These are phyloP conservation scores for Erithacus rubecula DNA, from an alignment of 2,797 vertebrate species.

Conservation along the genomic window DNA sequence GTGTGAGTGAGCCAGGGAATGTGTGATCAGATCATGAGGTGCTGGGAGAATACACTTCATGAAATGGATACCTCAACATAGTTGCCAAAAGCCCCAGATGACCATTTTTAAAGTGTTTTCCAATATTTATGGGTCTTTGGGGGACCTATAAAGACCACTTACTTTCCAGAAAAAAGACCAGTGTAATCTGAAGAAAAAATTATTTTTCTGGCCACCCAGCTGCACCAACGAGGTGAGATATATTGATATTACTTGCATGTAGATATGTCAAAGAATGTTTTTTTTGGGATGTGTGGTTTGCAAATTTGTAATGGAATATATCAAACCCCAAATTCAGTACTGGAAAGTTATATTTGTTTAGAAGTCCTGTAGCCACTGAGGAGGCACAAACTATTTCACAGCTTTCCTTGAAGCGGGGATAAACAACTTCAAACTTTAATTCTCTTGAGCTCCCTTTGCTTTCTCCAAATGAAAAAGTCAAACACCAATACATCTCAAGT, in stretches of 20 bases:
- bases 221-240: neutral
- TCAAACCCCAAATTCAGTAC: neutral
- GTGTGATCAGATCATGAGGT: neutral
- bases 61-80: slow-evolving; percentile 22
- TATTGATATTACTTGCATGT: neutral
- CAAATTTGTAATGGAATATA: neutral
- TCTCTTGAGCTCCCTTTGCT: neutral
- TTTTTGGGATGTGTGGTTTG: neutral
- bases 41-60: neutral
- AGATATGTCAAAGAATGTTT: neutral
- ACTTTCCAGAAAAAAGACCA: slow-evolving; percentile 28
- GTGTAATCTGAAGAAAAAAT: slow-evolving; percentile 30
- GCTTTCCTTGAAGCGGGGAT: neutral
- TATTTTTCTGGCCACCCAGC: slow-evolving; percentile 27
- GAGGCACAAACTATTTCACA: neutral
- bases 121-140: slow-evolving; percentile 43
- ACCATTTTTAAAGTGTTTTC: slow-evolving; percentile 40
- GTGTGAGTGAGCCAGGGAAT: slow-evolving; percentile 5
- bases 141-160: slow-evolving; percentile 8
- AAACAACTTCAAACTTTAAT: neutral
- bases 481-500: neutral
- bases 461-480: slow-evolving; percentile 5
- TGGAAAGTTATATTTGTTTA: neutral
- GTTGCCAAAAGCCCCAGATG: slow-evolving; percentile 36
- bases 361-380: neutral